phyloP scores from a whole-genome alignment of 2,113 vertebrate genomes.

The Bufo gargarizans region DNA sequence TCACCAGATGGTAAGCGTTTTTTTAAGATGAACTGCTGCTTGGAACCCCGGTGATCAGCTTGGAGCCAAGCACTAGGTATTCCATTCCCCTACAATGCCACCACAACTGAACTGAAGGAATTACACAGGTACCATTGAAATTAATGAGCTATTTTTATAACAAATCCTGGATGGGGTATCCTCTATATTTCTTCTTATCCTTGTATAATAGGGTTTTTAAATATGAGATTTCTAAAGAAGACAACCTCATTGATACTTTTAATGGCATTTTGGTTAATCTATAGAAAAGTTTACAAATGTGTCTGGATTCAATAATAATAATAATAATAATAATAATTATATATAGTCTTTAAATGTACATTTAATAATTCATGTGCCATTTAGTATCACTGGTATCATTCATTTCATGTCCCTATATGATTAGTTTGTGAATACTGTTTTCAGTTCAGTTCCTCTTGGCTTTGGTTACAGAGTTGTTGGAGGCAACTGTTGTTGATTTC shows the following conservation, averaged over 20 bases:
- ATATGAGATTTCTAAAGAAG: not conserved
- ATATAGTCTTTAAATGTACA: not conserved
- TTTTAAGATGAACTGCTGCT: too few species aligned
- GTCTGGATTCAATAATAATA: not conserved
- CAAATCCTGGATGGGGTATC: too few species aligned
- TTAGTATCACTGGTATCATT: not conserved
- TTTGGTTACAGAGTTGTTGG: not conserved
- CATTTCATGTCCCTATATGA: not conserved
- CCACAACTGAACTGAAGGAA: too few species aligned
- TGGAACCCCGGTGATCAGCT: too few species aligned
- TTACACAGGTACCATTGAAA: too few species aligned
- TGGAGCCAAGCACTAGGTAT: too few species aligned
- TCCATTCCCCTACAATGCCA: too few species aligned
- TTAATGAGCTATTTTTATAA: too few species aligned
- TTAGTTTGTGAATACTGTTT: not conserved
- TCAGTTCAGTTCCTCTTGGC: conserved; percentile 15
- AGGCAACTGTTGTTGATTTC: not conserved
- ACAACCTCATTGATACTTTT: not conserved
- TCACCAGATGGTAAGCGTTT: too few species aligned
- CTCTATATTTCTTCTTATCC: too few species aligned
- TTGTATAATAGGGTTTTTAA: not conserved
- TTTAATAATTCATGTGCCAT: not conserved
- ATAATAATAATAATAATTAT: not conserved
- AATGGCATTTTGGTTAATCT: not conserved
- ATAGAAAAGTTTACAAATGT: not conserved